Conservation (phyloP, 1,140 invertebrate species). For the Pseudoatta argentina region DNA sequence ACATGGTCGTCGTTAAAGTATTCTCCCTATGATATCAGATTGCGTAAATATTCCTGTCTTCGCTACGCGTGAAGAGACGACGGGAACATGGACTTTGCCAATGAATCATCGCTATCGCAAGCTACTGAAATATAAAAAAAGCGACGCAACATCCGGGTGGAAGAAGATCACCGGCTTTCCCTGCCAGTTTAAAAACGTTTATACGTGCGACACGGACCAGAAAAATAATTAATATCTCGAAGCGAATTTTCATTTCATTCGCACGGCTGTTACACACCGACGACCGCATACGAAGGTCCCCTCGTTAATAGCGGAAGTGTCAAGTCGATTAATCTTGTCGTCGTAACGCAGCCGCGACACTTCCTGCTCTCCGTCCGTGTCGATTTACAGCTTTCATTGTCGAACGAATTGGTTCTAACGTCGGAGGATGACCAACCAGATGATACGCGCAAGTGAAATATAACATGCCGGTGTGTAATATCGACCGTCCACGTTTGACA, state of each 20-base stretch:
- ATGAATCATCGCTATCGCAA: constrained; percentile 48
- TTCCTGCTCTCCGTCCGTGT: constrained; percentile 47
- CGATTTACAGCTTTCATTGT: constrained; percentile 60
- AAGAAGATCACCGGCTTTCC: constrained; percentile 20
- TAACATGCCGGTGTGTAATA: constrained; percentile 20
- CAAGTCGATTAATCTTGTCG: constrained; percentile 64
- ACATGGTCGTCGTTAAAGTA: background rate
- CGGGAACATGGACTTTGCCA: constrained; percentile 9
- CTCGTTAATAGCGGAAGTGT: constrained; percentile 64
- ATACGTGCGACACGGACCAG: background rate
- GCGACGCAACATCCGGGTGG: constrained; percentile 11
- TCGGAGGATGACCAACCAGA: constrained; percentile 34
- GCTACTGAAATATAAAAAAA: constrained; percentile 30
- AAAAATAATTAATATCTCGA: constrained; percentile 53
- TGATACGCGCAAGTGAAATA: constrained; percentile 34
- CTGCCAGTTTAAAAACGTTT: background rate
- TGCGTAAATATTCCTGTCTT: background rate
- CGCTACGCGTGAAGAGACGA: background rate
- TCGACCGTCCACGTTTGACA: background rate
- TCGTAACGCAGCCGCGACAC: constrained; percentile 47
- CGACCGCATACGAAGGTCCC: constrained; percentile 47
- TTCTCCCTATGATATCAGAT: constrained; percentile 3
- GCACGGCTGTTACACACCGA: constrained; percentile 58
- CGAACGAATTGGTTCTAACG: constrained; percentile 53
- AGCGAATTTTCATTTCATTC: constrained; percentile 57